Evolutionary conservation across 2,888 invertebrate species (phyloP).

Genomic region (Drosophila acutilabella): DNA sequence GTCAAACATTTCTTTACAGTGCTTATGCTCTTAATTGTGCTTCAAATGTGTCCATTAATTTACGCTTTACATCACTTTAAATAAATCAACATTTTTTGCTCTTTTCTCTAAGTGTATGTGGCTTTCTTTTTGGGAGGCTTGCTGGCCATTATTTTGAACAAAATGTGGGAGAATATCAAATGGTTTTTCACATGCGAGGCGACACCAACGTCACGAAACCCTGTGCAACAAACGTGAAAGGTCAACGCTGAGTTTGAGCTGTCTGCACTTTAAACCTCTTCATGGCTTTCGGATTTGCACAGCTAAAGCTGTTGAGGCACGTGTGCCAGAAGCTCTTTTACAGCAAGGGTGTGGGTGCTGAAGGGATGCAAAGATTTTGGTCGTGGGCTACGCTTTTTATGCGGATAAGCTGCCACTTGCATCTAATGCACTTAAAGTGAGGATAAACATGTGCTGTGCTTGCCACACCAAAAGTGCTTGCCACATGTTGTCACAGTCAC

Average conservation of each 20-base stretch:
- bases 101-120: no score
- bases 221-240: conserved; percentile 38
- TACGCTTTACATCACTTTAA: no score
- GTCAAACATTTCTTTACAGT: no score
- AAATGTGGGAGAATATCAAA: conserved; percentile 68
- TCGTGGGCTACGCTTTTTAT: conserved; percentile 20
- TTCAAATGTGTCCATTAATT: no score
- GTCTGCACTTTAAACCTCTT: conserved; percentile 47
- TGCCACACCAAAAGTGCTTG: conserved; percentile 31
- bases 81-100: no score
- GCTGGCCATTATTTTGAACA: conserved; percentile 71
- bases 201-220: conserved; percentile 33
- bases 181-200: conserved; percentile 52
- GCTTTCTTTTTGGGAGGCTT: conserved; percentile 1
- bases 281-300: conserved; percentile 15
- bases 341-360: background rate
- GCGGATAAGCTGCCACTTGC: conserved; percentile 30
- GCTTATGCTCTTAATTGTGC: no score
- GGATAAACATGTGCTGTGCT: conserved; percentile 50
- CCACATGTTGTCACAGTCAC: conserved; percentile 16
- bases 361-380: conserved; percentile 7
- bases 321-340: conserved; percentile 7
- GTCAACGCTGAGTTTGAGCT: conserved; percentile 47
- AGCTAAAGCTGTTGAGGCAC: conserved; percentile 10
- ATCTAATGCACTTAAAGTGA: conserved; percentile 55